Evolutionary conservation across 2,797 vertebrate species (phyloP), one percentile per base, ranked within the genome.

Genomic region (Takifugu ocellatus): DNA sequence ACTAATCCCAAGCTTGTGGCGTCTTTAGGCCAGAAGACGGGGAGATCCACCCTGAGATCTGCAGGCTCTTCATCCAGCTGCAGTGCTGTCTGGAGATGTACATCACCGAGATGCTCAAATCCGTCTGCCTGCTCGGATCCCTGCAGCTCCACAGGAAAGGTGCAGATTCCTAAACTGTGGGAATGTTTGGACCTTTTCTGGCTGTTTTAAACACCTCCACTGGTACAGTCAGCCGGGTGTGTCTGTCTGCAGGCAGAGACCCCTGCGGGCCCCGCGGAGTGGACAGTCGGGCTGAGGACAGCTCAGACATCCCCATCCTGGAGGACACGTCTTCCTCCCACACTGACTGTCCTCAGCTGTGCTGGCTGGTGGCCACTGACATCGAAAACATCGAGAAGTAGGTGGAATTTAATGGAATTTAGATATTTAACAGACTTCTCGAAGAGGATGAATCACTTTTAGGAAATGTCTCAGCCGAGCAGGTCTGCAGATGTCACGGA

Each of bases 31-130:
- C 96, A 14, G 96, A 98, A 91, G 97, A 98, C 25, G 97, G 94
- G 66, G 97, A 99, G 86, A 98, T 98, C 86, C 96, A 97, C 78
- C 96, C 96, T 54, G 97, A 99, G 92, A 98, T 99, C 85, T 99
- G 96, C 77, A 88, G 96, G 68, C 91, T 99, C 69, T 99, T 95
- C 72, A 98, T 99, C 83, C 97, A 99, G 92, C 89, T 99, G 71
- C 96, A 99, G 77, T 98, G 97, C 82, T 98, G 96, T 84, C 90
- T 99, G 87, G 97, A 99, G 91, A 99, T 99, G 97, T 99, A 97
- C 79, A 97, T 96, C 72, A 94, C 96, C 43, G 97, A 99, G 91
- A 99, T 99, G 95, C 92, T 99, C 10, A 99, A 99, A 83, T 98
- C 97, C 54, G 92, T 96, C 61, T 99, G 95, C 86, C 89, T 99